Base-by-base conservation (phyloP, 23 tunicate species). In the Clavelina lepadiformis region DNA sequence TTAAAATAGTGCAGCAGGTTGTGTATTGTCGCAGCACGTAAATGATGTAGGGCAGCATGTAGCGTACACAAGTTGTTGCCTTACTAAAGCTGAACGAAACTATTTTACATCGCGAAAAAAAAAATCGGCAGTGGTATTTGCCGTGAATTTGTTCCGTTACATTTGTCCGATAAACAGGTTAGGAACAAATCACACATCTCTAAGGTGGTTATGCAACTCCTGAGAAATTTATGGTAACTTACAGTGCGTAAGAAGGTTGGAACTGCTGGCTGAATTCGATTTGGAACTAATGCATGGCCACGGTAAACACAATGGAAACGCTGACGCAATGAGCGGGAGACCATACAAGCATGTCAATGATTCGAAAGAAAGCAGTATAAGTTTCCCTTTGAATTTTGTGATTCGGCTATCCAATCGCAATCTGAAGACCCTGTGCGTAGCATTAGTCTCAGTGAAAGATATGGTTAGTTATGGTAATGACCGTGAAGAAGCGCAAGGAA, bases 231-330 rank as follows among this genome's bases (percentile, higher is more conserved):
- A 71, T 30, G 76, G 76, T 18, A n/a, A n/a, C n/a, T n/a, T n/a
- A n/a, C 76, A 71, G 34, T 71, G 76, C 29, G 76, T 65, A 5
- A 6, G 76, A 1, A 55, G 76, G 76, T 31, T 53, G 3, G 65
- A 71, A 71, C 76, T 33, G 23, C 46, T 71, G 3, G 76, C 76
- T 21, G 46, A 56, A 5, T 71, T 21, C 47, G 47, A 71, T 56
- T 71, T 71, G n/a, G 31, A 34, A 31, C 76, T 71, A 13, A 36
- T 71, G 28, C 51, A 55, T 21, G 65, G 76, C 29, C 75, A 62
- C 11, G 75, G 75, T 22, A 38, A 2, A 15, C 56, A 55, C 20
- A 64, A 55, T n/a, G 64, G 76, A 28, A 56, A 55, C 30, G 64
- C 76, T 24, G 76, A 71, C 25, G 62, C 75, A 1, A 25, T 69